These are phyloP conservation scores for Acipenser ruthenus DNA, from an alignment of 2,797 vertebrate genomes.

Conservation along the genomic window DNA sequence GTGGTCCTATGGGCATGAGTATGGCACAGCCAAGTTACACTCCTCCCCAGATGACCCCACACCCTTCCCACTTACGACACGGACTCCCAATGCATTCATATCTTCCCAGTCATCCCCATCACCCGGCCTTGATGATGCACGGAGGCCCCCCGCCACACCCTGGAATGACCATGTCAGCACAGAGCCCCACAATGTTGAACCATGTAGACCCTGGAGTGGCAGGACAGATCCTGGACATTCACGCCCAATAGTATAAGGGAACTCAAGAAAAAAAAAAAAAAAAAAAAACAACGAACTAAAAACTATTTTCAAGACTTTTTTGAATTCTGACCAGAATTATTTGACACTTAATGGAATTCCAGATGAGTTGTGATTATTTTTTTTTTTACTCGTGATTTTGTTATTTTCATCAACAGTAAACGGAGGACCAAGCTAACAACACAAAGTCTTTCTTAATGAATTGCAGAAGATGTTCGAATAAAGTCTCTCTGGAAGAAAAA, in stretches of 20 bases:
- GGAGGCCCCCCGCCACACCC: conserved; percentile 84
- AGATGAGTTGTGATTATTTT: conserved; percentile 94
- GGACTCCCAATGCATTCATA: conserved; percentile 78
- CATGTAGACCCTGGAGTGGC: conserved; percentile 81
- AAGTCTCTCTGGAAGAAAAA: conserved; percentile 75
- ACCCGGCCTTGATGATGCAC: conserved; percentile 92
- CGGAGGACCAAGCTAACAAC: conserved; percentile 75
- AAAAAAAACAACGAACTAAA: conserved; percentile 48
- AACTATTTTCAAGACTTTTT: conserved; percentile 84
- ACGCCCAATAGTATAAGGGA: conserved; percentile 86
- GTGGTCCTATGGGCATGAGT: conserved; percentile 97
- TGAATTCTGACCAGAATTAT: conserved; percentile 93
- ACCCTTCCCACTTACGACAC: conserved; percentile 79
- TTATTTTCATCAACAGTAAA: conserved; percentile 85
- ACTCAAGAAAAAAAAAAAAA: conserved; percentile 55
- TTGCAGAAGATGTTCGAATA: conserved; percentile 54
- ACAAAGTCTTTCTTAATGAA: conserved; percentile 87
- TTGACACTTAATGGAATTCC: conserved; percentile 86
- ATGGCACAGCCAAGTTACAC: conserved; percentile 86
- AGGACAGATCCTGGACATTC: conserved; percentile 89
- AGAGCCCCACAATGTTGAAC: conserved; percentile 82
- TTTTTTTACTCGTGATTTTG: conserved; percentile 78
- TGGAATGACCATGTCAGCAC: conserved; percentile 87
- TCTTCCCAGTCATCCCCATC: conserved; percentile 76
- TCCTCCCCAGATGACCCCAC: conserved; percentile 85